A percentile compares a stretch with the other conserved stretches of the same genome.
Evolutionary conservation across 2,888 invertebrate species (phyloP).

Genomic region (Phyllotreta striolata): DNA sequence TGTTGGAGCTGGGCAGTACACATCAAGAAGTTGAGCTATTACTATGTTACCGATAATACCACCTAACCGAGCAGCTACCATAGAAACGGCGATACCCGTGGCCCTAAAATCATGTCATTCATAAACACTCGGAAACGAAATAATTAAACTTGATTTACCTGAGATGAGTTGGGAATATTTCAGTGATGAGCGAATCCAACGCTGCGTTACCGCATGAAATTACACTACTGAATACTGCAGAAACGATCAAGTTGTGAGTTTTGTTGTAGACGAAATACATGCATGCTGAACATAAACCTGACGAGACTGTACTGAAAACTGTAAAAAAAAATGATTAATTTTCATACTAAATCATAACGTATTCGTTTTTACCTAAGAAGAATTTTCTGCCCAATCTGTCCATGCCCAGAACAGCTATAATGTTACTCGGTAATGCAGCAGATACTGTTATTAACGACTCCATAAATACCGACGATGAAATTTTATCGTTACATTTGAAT

Average conservation of each 20-base stretch:
- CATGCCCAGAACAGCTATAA: slow-evolving; percentile 83
- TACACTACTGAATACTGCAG: slow-evolving; percentile 86
- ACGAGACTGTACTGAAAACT: slow-evolving; percentile 87
- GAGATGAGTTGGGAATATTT: slow-evolving; percentile 91
- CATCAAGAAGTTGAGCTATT: slow-evolving; percentile 86
- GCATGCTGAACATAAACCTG: slow-evolving; percentile 82
- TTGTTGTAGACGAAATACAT: slow-evolving; percentile 88
- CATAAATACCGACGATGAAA: slow-evolving; percentile 81
- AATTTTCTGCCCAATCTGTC: slow-evolving; percentile 86
- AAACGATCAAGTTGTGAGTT: slow-evolving; percentile 81
- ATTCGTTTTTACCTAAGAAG: slow-evolving; percentile 70
- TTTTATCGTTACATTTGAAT: slow-evolving; percentile 73
- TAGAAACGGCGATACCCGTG: slow-evolving; percentile 89
- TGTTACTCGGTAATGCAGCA: slow-evolving; percentile 84
- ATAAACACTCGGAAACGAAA: not conserved
- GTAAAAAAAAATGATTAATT: slow-evolving; percentile 51
- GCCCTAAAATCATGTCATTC: slow-evolving; percentile 67
- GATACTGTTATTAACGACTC: slow-evolving; percentile 88
- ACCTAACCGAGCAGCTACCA: slow-evolving; percentile 88
- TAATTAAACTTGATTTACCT: slow-evolving; percentile 64
- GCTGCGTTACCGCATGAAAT: slow-evolving; percentile 91
- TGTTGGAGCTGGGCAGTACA: slow-evolving; percentile 91
- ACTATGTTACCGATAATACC: slow-evolving; percentile 90
- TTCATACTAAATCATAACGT: not conserved
- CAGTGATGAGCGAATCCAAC: slow-evolving; percentile 90